phyloP scores from a whole-genome alignment of 2,113 vertebrate genomes.

The Mus pahari region DNA sequence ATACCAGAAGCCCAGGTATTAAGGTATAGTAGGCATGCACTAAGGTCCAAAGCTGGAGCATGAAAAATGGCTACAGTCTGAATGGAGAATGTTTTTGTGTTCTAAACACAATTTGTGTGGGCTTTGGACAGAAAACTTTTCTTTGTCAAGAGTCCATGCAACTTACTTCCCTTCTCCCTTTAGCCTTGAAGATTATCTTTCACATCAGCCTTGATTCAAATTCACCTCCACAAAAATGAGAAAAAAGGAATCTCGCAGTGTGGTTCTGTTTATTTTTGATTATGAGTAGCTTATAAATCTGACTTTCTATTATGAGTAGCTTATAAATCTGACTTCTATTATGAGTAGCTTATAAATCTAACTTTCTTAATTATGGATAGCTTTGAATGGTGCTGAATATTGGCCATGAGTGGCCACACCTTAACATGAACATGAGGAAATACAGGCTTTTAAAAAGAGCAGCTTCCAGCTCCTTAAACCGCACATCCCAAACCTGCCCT shows the following conservation, averaged over 20 bases:
- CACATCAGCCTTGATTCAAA: slow-evolving; percentile 30
- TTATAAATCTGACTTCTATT: neutral
- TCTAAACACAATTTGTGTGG: neutral
- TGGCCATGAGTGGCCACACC: neutral
- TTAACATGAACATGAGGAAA: neutral
- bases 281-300: neutral
- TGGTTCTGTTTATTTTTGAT: neutral
- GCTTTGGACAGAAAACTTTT: neutral
- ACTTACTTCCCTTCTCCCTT: neutral
- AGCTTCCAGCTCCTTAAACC: neutral
- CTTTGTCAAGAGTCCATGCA: neutral
- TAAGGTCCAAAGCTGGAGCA: neutral
- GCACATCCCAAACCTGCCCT: neutral
- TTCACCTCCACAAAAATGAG: neutral
- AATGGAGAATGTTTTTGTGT: neutral
- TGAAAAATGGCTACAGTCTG: neutral
- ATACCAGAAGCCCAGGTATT: neutral
- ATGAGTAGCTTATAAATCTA: neutral
- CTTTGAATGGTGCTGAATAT: neutral
- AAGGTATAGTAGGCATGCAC: neutral
- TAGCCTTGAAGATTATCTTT: slow-evolving; percentile 4
- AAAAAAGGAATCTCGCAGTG: neutral
- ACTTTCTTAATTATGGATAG: neutral
- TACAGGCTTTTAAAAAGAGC: neutral
- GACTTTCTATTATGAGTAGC: neutral